phyloP scores from a whole-genome alignment of 1,140 invertebrate species.

The Ptiloglossa arizonensis region DNA sequence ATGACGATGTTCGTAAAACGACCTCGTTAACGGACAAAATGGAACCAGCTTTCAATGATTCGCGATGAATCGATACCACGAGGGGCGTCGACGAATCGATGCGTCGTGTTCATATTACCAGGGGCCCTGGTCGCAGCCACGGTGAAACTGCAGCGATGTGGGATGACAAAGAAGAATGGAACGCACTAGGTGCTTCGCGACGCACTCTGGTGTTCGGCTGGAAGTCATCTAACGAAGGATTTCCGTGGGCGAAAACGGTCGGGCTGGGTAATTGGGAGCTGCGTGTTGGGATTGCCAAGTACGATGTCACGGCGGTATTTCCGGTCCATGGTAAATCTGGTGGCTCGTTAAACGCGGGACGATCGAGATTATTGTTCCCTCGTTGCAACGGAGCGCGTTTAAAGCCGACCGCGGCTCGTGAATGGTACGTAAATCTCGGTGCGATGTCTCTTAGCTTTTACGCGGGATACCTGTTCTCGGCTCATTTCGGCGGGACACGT shows the following conservation, averaged over 20 bases:
- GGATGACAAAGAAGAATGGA: neutral
- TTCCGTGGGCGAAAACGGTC: conserved; percentile 13
- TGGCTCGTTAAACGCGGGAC: conserved; percentile 26
- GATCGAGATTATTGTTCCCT: conserved; percentile 44
- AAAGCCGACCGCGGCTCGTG: conserved; percentile 9
- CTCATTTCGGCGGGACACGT: conserved; percentile 3
- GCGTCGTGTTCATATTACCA: neutral
- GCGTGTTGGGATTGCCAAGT: neutral
- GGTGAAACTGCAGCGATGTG: conserved; percentile 9
- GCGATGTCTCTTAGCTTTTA: conserved; percentile 18
- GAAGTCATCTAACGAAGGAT: conserved; percentile 29
- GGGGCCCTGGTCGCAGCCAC: conserved; percentile 19
- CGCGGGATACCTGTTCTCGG: neutral
- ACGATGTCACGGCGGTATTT: conserved; percentile 19
- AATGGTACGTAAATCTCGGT: conserved; percentile 42
- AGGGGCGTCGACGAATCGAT: neutral
- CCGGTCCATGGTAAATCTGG: conserved; percentile 15
- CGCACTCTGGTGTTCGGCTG: neutral
- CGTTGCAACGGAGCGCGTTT: conserved; percentile 6
- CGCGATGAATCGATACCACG: conserved; percentile 8
- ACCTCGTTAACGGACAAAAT: neutral
- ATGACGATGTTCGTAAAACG: neutral
- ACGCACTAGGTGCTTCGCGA: too few species aligned
- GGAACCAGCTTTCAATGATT: conserved; percentile 1
- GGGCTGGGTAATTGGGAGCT: conserved; percentile 30